These are phyloP conservation scores for Idaea straminata DNA, from an alignment of 2,888 invertebrate genomes.

Conservation along the genomic window DNA sequence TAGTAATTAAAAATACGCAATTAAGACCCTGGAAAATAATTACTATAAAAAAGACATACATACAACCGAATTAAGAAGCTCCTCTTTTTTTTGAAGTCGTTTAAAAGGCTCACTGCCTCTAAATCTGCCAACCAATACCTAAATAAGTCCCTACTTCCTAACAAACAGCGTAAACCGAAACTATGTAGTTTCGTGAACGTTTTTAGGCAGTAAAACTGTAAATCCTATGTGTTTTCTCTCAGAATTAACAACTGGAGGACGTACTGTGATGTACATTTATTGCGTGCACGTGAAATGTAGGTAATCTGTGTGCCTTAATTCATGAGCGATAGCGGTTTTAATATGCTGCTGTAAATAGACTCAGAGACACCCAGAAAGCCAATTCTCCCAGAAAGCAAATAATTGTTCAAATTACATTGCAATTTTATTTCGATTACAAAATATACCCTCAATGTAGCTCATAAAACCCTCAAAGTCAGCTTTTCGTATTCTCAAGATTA, in stretches of 20 bases:
- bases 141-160: background rate
- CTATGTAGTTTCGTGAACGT: background rate
- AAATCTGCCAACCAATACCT: background rate
- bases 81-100: too few species aligned
- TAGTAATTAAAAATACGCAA: too few species aligned
- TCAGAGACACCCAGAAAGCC: too few species aligned
- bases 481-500: too few species aligned
- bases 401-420: too few species aligned
- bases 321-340: background rate
- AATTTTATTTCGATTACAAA: too few species aligned
- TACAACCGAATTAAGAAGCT: too few species aligned
- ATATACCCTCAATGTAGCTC: too few species aligned
- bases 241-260: slow-evolving; percentile 56
- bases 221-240: slow-evolving; percentile 43
- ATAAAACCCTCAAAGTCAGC: too few species aligned
- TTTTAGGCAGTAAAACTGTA: slow-evolving; percentile 10
- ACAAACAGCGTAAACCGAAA: background rate
- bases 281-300: slow-evolving; percentile 45
- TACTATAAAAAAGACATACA: too few species aligned
- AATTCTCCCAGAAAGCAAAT: too few species aligned
- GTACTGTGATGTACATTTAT: slow-evolving; percentile 50
- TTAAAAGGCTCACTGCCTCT: background rate
- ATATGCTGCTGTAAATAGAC: background rate
- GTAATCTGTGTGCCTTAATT: slow-evolving; percentile 12
- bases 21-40: too few species aligned